Evolutionary conservation across 2,888 invertebrate genomes (phyloP).

Genomic region (Drosophila cognata): DNA sequence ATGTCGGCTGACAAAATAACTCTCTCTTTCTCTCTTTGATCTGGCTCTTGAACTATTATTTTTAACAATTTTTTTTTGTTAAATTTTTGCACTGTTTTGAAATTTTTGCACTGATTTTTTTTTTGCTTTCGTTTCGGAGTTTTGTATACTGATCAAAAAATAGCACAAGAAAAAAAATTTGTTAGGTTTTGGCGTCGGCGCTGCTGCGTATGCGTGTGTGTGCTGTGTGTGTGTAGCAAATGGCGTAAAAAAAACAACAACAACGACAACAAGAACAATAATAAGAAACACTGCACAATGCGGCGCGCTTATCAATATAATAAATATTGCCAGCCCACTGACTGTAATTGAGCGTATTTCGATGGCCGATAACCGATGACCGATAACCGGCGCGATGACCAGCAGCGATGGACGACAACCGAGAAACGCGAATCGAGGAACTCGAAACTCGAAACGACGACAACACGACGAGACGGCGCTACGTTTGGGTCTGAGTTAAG

Average conservation of each 20-base stretch:
- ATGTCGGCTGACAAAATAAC: conserved; percentile 1
- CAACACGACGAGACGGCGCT: conserved; percentile 36
- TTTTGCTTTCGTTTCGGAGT: conserved; percentile 24
- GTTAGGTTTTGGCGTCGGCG: conserved; percentile 31
- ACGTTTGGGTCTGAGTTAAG: conserved; percentile 53
- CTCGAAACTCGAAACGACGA: conserved; percentile 17
- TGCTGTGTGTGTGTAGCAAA: conserved; percentile 4
- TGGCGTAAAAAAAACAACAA: conserved; percentile 2
- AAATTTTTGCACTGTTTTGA: conserved; percentile 45
- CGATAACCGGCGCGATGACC: conserved; percentile 36
- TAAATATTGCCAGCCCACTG: conserved; percentile 36
- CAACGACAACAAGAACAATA: conserved; percentile 12
- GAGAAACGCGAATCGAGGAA: conserved; percentile 2
- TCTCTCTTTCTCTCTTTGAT: conserved; percentile 12
- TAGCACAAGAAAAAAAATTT: conserved; percentile 64
- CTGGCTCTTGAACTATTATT: background rate
- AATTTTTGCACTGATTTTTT: conserved; percentile 39
- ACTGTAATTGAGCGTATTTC: conserved; percentile 44
- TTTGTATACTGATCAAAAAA: conserved; percentile 73
- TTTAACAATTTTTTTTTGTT: conserved; percentile 15
- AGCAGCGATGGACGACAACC: conserved; percentile 7
- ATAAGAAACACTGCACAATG: conserved; percentile 33
- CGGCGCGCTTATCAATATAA: conserved; percentile 49
- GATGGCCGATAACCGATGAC: conserved; percentile 40
- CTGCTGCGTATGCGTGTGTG: conserved; percentile 7